Evolutionary conservation across 1,140 invertebrate genomes (phyloP), one percentile per base, ranked within the genome.

Genomic region (Aphaenogaster ashmeadi): DNA sequence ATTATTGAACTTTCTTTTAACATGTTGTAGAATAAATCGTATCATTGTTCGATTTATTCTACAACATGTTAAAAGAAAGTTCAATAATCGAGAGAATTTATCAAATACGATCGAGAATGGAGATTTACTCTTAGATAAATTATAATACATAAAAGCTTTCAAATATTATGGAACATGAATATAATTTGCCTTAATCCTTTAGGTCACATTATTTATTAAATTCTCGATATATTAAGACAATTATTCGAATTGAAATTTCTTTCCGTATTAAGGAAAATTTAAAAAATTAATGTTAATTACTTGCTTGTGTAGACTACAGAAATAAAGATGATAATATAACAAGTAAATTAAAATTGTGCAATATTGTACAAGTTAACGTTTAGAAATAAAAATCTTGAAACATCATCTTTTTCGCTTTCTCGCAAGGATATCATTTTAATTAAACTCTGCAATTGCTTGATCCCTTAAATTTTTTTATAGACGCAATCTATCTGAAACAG

Each of bases 331-430:
- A 69, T 52, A 41, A 41, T 72, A 52, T 36, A 52, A 52, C 33
- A 52, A 36, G 15, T 18, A 52, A 52, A 52, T 21, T 8, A 71
- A 18, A 33, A 52, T 47, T 69, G 6, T 27, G 44, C 11, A 47
- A 71, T 50, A 36, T 52, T 72, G 15, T 18, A 36, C 33, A 56
- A 74, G n/a, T 4, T 13, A 74, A 9, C 6, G 3, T 38, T 56
- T 41, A 75, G 33, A 74, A 56, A 21, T 58, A 21, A 21, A 56
- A 56, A 74, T n/a, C 36, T 56, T 54, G 4, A 56, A 56, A 75
- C 5, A 67, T 27, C 41, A 58, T 58, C 3, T 41, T 13, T 27
- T 18, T 38, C 9, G 2, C 7, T 69, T 0, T 52, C n/a, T 36
- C 27, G 8, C 52, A 18, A 75, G 7, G 3, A 75, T 41, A 41